Conservation (phyloP, 2,888 invertebrate species). For the Alsophila aescularia region DNA sequence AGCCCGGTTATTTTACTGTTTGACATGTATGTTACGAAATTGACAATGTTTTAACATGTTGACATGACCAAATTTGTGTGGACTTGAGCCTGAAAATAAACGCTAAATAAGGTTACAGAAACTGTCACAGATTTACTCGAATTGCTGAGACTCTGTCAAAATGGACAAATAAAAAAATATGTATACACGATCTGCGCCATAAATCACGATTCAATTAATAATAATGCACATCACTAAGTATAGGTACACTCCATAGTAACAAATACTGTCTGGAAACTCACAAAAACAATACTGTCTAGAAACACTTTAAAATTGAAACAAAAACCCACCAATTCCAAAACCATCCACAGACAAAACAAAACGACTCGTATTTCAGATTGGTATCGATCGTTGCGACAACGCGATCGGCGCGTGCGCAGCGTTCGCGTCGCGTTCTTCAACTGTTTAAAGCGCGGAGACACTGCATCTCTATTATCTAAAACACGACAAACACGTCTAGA, state of each 20-base stretch:
- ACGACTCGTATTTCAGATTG: slow-evolving; percentile 29
- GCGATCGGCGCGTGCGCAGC: slow-evolving; percentile 72
- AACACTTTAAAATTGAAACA: slow-evolving; percentile 16
- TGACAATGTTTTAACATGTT: background rate
- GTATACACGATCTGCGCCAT: slow-evolving; percentile 21
- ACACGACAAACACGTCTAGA: slow-evolving; percentile 45
- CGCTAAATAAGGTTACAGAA: background rate
- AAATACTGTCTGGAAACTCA: background rate
- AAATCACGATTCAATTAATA: slow-evolving; percentile 21
- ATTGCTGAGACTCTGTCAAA: too few species aligned
- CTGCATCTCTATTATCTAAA: slow-evolving; percentile 51
- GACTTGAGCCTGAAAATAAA: background rate
- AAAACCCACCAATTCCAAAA: slow-evolving; percentile 30
- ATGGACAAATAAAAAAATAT: background rate
- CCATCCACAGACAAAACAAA: slow-evolving; percentile 16
- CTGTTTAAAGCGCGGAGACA: slow-evolving; percentile 59
- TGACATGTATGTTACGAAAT: too few species aligned
- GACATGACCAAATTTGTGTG: background rate
- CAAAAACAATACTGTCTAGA: slow-evolving; percentile 1
- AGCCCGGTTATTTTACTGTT: slow-evolving; percentile 5
- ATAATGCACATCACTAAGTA: slow-evolving; percentile 37
- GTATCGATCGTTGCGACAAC: slow-evolving; percentile 29
- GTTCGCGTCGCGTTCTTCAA: slow-evolving; percentile 73
- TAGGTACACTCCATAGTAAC: background rate
- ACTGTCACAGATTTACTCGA: background rate